Conservation (phyloP, 2,888 invertebrate genomes). For the Polymixis lichenea region DNA sequence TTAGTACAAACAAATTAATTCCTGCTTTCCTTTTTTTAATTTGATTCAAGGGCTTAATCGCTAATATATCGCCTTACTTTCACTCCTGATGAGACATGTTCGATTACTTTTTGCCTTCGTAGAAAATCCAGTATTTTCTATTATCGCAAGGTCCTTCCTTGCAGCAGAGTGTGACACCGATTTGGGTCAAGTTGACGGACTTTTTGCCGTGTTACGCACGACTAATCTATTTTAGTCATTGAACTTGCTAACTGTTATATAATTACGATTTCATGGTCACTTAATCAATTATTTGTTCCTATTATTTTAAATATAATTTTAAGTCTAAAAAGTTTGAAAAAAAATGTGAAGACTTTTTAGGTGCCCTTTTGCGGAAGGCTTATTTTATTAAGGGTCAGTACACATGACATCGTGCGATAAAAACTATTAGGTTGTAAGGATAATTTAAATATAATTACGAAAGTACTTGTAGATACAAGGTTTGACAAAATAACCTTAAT, state of each 20-base stretch:
- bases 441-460: conserved; percentile 1
- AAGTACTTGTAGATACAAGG: conserved; percentile 33
- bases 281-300: conserved; percentile 43
- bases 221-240: conserved; percentile 82
- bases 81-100: conserved; percentile 30
- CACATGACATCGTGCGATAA: conserved; percentile 37
- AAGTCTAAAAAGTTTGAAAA: conserved; percentile 9
- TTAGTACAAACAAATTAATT: neutral
- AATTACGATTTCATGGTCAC: conserved; percentile 71
- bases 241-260: conserved; percentile 82
- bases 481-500: conserved; percentile 26
- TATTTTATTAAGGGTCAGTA: conserved; percentile 58
- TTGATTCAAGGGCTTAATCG: neutral
- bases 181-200: conserved; percentile 87
- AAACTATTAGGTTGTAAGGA: neutral
- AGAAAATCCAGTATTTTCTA: conserved; percentile 48
- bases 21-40: neutral
- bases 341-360: conserved; percentile 27
- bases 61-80: conserved; percentile 36
- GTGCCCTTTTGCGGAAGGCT: conserved; percentile 59
- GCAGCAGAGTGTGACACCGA: conserved; percentile 81
- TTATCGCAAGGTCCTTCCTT: conserved; percentile 74
- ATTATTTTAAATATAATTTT: conserved; percentile 40
- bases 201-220: conserved; percentile 84
- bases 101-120: conserved; percentile 23